Base-by-base conservation (phyloP, 2,888 invertebrate species). In the Ernsta delagoae region DNA sequence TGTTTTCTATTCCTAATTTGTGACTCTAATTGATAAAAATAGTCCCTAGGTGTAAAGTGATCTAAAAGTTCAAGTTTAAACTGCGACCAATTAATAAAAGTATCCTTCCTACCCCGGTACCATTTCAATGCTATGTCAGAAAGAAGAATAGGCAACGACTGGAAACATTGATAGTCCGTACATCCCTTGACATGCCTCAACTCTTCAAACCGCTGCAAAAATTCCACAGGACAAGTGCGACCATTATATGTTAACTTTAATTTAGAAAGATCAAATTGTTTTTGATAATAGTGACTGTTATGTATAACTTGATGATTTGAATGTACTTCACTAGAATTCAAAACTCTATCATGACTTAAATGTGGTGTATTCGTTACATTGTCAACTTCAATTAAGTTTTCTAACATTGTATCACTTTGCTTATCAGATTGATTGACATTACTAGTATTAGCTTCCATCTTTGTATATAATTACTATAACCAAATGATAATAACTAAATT, bases 361-460 rank as follows among this genome's bases (percentile, higher is more conserved):
- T 56, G 54, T 56, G 54, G 54, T 56, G 54, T 56, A 56, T 56
- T n/a, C 34, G 54, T 56, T 56, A 56, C 54, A 56, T 34, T 56
- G 1, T 34, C 54, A 56, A 56, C 54, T n/a, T 56, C 54, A 34
- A 56, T 56, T 56, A 56, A 56, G 34, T 56, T 56, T 34, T 56
- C 34, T 4, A 56, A 34, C 4, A 56, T 34, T 56, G 4, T n/a
- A 34, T 56, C 54, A 56, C 34, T 56, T 56, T 56, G 54, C 24
- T 56, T 56, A 7, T 56, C 54, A 56, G 54, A 56, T 56, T 31
- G 54, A 56, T 24, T 56, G 5, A 56, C 11, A 56, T 56, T n/a
- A 24, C 24, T 11, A 34, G 31, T 56, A 56, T 56, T 56, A n/a
- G 5, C n/a, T 4, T 56, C 54, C 54, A 56, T 56, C 5, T 5